Conservation (phyloP, 1,140 invertebrate genomes). For the Nylanderia fulva region DNA sequence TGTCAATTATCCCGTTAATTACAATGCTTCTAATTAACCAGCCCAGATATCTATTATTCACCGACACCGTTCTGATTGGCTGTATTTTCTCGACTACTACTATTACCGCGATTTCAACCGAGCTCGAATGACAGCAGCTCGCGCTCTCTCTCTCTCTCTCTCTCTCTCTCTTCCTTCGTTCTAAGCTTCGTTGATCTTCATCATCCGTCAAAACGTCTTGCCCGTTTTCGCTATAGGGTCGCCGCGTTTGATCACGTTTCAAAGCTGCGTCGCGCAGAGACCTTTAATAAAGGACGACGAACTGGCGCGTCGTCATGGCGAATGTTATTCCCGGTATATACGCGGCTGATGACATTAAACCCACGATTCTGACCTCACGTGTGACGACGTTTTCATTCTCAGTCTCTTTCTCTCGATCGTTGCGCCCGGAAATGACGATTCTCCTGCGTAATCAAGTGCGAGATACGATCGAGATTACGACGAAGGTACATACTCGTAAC, state of each 20-base stretch:
- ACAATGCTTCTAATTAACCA: conserved; percentile 60
- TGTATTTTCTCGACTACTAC: not conserved
- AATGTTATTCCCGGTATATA: conserved; percentile 72
- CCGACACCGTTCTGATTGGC: not conserved
- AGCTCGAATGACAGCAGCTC: not conserved
- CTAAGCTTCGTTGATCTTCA: conserved; percentile 67
- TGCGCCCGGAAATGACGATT: not conserved
- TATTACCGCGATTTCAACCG: not conserved
- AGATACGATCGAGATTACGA: conserved; percentile 38
- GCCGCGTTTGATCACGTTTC: conserved; percentile 79
- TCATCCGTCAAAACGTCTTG: conserved; percentile 69
- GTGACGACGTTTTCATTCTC: not conserved
- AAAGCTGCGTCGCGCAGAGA: conserved; percentile 66
- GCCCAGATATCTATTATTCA: conserved; percentile 30
- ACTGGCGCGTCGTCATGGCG: conserved; percentile 59
- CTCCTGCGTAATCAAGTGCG: conserved; percentile 40
- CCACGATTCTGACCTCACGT: conserved; percentile 9
- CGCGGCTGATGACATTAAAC: conserved; percentile 28
- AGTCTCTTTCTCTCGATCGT: not conserved
- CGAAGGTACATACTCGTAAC: conserved; percentile 30
- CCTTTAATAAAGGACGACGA: conserved; percentile 77
- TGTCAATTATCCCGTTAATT: conserved; percentile 68
- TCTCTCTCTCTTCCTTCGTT: conserved; percentile 30
- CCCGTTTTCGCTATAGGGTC: conserved; percentile 71
- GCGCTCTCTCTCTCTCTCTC: too few species aligned